These are phyloP conservation scores for Carollia perspicillata DNA, from an alignment of 2,113 vertebrate species.

Conservation along the genomic window DNA sequence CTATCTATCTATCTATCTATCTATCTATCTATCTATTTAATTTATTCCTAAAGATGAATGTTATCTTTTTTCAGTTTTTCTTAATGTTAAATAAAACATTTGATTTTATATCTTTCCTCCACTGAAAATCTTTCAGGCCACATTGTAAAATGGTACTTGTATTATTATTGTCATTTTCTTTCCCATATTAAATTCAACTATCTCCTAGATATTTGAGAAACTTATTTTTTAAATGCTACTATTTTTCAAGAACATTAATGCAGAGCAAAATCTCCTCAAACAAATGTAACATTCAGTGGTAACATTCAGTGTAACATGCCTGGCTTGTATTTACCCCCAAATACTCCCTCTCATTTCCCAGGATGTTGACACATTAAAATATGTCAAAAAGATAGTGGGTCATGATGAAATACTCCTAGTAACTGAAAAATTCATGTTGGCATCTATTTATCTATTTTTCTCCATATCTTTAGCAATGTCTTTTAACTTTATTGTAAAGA, in stretches of 20 bases:
- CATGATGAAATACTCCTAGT: background rate
- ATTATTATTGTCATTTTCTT: background rate
- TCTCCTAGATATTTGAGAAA: background rate
- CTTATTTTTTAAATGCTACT: background rate
- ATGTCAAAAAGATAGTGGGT: background rate
- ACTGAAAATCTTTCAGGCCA: background rate
- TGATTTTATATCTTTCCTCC: background rate
- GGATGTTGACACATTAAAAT: background rate
- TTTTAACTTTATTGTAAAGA: background rate
- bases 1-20: background rate
- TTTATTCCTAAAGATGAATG: background rate
- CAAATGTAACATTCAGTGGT: too few relatives aligned
- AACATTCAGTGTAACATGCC: background rate
- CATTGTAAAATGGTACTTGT: background rate
- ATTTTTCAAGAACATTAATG: background rate
- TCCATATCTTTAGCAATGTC: background rate
- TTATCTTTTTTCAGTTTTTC: background rate
- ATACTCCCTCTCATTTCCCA: background rate
- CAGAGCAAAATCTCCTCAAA: background rate
- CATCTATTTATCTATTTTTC: background rate
- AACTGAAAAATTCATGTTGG: background rate
- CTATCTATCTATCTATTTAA: background rate
- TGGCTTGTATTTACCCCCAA: background rate
- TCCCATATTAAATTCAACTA: background rate
- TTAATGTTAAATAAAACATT: background rate